These are phyloP conservation scores for Philereme transversata DNA, from an alignment of 2,888 invertebrate species.

Conservation along the genomic window DNA sequence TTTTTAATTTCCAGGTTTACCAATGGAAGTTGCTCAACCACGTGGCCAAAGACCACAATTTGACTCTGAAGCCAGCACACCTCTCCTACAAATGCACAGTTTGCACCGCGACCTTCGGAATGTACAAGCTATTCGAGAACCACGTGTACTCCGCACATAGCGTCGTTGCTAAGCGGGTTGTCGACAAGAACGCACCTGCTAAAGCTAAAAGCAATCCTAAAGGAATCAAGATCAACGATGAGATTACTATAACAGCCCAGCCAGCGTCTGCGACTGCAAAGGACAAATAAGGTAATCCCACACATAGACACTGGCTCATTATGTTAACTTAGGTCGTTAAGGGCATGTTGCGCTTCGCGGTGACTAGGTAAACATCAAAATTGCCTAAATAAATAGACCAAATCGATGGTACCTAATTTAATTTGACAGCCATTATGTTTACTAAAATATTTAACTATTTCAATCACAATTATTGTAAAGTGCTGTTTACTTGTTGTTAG, in stretches of 20 bases:
- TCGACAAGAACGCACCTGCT: slow-evolving; percentile 65
- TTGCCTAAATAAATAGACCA: too few species aligned
- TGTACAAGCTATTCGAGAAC: slow-evolving; percentile 97
- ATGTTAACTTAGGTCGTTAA: too few species aligned
- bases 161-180: slow-evolving; percentile 91
- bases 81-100: slow-evolving; percentile 97
- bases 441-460: too few species aligned
- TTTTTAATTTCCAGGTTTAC: slow-evolving; percentile 87
- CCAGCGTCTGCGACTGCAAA: slow-evolving; percentile 73
- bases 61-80: slow-evolving; percentile 96
- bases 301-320: too few species aligned
- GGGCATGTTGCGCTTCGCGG: too few species aligned
- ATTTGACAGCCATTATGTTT: too few species aligned
- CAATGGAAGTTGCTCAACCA: slow-evolving; percentile 97
- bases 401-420: too few species aligned
- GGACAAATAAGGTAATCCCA: slow-evolving; percentile 56
- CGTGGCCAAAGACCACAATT: slow-evolving; percentile 95
- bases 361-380: too few species aligned
- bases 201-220: slow-evolving; percentile 68
- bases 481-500: too few species aligned
- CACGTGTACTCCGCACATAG: slow-evolving; percentile 97
- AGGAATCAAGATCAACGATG: slow-evolving; percentile 94
- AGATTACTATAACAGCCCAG: slow-evolving; percentile 95
- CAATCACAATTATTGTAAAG: too few species aligned
- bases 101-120: slow-evolving; percentile 96